These are phyloP conservation scores for Rynchops niger DNA, from an alignment of 2,113 vertebrate genomes.

Conservation along the genomic window DNA sequence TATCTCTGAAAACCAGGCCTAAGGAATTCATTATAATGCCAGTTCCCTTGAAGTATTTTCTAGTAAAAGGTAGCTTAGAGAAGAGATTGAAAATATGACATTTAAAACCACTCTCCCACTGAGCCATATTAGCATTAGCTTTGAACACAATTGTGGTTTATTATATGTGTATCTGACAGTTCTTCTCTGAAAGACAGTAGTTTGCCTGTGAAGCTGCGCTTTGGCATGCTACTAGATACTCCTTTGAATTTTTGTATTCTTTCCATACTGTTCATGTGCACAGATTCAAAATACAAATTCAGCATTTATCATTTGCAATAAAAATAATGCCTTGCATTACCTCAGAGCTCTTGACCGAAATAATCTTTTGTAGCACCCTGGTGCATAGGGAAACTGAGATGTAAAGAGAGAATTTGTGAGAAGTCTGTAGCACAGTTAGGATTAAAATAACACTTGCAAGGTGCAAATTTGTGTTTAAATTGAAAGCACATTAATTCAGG, in stretches of 20 bases:
- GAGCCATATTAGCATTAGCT: conserved; percentile 62
- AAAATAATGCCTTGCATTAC: background rate
- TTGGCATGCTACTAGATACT: background rate
- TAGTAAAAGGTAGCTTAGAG: conserved; percentile 42
- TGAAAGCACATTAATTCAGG: background rate
- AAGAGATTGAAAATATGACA: conserved; percentile 47
- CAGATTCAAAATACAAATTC: background rate
- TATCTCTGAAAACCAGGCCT: conserved; percentile 49
- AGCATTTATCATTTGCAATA: background rate
- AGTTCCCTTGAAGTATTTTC: conserved; percentile 48
- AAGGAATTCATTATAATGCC: conserved; percentile 37
- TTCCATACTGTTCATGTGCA: background rate
- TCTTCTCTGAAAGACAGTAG: conserved; percentile 8
- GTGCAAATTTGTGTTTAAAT: background rate
- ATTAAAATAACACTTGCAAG: background rate
- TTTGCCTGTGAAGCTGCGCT: conserved; percentile 27
- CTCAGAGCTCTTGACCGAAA: background rate
- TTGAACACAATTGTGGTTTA: conserved; percentile 58
- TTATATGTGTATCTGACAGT: conserved; percentile 3
- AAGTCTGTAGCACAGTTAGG: background rate
- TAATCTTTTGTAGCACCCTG: background rate
- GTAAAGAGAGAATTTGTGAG: background rate
- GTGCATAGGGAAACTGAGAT: background rate
- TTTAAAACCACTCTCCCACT: conserved; percentile 52
- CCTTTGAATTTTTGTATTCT: background rate